Evolutionary conservation across 2,113 vertebrate species (phyloP).

Genomic region (Arenaria interpres): DNA sequence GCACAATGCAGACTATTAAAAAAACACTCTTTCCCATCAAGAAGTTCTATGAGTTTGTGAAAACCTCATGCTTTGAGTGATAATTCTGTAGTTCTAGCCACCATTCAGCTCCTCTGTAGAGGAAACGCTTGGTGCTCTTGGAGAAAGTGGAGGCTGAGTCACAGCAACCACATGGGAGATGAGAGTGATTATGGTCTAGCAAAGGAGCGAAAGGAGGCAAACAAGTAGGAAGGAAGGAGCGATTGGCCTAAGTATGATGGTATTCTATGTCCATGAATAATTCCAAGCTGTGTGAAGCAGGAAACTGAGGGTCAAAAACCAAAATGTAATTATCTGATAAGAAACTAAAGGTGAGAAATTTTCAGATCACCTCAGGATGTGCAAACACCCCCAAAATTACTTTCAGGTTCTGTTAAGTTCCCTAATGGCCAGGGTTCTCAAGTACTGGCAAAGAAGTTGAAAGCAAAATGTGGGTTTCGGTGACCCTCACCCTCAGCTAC

Average conservation of each 20-base stretch:
- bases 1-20: background rate
- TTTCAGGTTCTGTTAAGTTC: background rate
- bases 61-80: background rate
- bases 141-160: background rate
- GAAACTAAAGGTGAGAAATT: background rate
- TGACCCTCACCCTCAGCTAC: background rate
- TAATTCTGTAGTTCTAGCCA: background rate
- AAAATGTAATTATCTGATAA: background rate
- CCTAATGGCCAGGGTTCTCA: background rate
- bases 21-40: background rate
- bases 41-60: background rate
- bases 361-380: background rate
- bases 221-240: conserved; percentile 12
- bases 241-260: background rate
- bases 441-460: background rate
- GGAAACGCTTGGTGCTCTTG: background rate
- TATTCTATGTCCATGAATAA: background rate
- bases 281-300: background rate
- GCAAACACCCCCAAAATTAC: background rate
- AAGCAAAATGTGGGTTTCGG: background rate
- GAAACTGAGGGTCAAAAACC: conserved; percentile 16
- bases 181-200: background rate
- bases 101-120: background rate
- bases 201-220: background rate
- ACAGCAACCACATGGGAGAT: background rate